Evolutionary conservation across 1,140 invertebrate genomes (phyloP).

Genomic region (Orchestia grillus): DNA sequence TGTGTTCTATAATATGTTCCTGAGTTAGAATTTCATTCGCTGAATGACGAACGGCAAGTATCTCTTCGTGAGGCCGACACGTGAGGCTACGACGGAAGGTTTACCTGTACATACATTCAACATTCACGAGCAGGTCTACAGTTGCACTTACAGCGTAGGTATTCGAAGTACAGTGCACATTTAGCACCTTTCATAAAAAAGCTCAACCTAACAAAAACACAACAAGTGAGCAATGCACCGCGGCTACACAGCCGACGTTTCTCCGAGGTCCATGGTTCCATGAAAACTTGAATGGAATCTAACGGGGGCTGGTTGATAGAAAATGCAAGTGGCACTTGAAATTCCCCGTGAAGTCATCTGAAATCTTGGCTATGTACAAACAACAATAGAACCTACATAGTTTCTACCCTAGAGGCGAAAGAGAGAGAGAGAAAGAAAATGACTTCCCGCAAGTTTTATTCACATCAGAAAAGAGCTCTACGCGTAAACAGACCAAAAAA

Average conservation of each 20-base stretch:
- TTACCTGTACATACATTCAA: background rate
- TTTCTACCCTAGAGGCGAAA: background rate
- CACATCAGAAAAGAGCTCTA: background rate
- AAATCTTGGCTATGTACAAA: background rate
- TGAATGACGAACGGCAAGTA: background rate
- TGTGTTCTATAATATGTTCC: background rate
- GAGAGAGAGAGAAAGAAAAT: background rate
- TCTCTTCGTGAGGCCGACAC: background rate
- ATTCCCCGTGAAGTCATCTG: background rate
- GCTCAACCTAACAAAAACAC: conserved; percentile 18
- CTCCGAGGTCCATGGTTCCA: background rate
- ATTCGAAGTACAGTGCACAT: background rate
- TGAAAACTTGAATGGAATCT: background rate
- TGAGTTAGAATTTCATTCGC: background rate
- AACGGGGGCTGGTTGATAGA: background rate
- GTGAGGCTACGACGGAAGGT: background rate
- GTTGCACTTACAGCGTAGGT: background rate
- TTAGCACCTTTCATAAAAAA: conserved; percentile 23
- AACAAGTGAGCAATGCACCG: background rate
- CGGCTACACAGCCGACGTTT: conserved; percentile 21
- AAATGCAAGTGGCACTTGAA: conserved; percentile 3
- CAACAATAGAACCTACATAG: background rate
- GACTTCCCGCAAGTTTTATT: background rate
- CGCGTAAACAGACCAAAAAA: conserved; percentile 20
- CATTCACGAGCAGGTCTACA: background rate